Evolutionary conservation across 2,113 vertebrate genomes (phyloP), one percentile per base, ranked within the genome.

Genomic region (Thymallus thymallus): DNA sequence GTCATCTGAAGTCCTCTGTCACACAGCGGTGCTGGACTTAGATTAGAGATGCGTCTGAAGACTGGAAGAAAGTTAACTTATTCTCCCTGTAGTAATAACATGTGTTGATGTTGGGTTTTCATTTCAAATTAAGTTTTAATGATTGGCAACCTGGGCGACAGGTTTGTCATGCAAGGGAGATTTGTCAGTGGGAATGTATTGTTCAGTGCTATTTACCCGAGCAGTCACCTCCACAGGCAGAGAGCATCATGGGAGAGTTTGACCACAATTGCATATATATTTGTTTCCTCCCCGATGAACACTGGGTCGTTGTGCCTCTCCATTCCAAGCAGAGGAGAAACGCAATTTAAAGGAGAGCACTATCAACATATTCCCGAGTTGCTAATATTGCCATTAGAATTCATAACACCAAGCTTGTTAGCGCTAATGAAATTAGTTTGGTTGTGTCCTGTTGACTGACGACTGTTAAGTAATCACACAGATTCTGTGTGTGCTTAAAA

Each of bases 401-500:
- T 79, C 80, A 80, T 61, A 69, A 46, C 78, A 58, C 72, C 58
- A 72, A 79, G 84, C 84, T 83, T 86, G 82, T 84, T 86, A 83
- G 55, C 23, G 62, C 73, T 84, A 88, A 86, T 84, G 75, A 88
- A 86, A 84, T 86, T 82, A 84, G 68, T 32, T n/a, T 62, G 76
- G 76, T 78, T 80, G 79, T 83, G 84, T 88, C 82, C 78, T 81
- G 71, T 84, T 88, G 84, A 86, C 69, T 78, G 75, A 79, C 77
- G 86, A 86, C 80, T 81, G 80, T 81, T 83, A 83, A 81, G 80
- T 74, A 86, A 86, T 84, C 80, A 76, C 76, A 76, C 78, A 82
- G 82, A 84, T 86, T 84, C 80, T 62, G 75, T 66, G 63, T 69
- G 74, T 56, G 71, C 76, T 78, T 75, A 74, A 79, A 60, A 71